Base-by-base conservation (phyloP, 2,113 vertebrate genomes). In the Seriola aureovittata region DNA sequence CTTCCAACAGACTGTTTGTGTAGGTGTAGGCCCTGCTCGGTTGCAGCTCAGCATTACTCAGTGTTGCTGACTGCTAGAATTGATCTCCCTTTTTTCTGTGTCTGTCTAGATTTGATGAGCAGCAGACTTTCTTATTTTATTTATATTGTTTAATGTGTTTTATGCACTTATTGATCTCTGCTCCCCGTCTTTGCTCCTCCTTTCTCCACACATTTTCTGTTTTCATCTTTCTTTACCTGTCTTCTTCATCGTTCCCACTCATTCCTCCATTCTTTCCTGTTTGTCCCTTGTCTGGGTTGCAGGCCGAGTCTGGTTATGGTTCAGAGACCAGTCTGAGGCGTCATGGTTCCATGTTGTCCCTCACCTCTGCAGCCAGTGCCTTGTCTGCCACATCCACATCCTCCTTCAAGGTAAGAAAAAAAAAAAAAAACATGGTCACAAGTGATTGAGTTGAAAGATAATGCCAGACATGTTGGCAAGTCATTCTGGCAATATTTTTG, bases 281-380 rank as follows among this genome's bases (percentile, higher is more conserved):
- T n/a, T 44, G 16, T 34, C 25, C 19, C 8, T 12, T 13, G 5
- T n/a, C 23, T n/a, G 66, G 48, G 16, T 34, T 29, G 36, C 79
- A 96, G 95, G 94, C 92, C 0, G 98, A 99, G 94, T 99, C 98
- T 63, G 98, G 98, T 80, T 99, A 99, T 90, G 97, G 97, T 86
- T 99, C 98, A 55, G 98, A 99, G 89, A 97, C 96, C 46, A 99
- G 98, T 87, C 95, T 99, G 78, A 96, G 97, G 16, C 96, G 98
- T 59, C 98, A 99, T 96, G 98, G 98, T 83, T 99, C 98, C 74
- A 97, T 99, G 96, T 96, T 98, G 67, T 99, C 98, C 58, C 96
- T 99, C 86, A 98, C 98, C 7, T 99, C 98, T 59, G 97, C 97
- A 90, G 96, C 98, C 86, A 99, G 98, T 89, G 97, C 97, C 69